Evolutionary conservation across 2,113 vertebrate genomes (phyloP).

Genomic region (Craseonycteris thonglongyai): DNA sequence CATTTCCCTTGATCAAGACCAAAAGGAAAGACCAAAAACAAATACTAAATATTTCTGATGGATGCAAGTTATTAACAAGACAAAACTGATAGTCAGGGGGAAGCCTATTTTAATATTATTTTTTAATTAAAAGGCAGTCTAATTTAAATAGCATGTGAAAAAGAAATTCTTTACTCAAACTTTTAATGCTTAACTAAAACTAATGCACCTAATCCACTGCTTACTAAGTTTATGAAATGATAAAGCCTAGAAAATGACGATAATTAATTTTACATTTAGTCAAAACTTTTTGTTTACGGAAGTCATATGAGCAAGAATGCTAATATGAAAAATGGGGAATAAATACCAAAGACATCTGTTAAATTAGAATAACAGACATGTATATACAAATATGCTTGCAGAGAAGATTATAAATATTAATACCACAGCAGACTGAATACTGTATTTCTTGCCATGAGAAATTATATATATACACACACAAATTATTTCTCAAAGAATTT

Average conservation of each 20-base stretch:
- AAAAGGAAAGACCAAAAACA: conserved; percentile 48
- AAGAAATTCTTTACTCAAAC: not conserved
- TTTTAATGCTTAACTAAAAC: conserved; percentile 40
- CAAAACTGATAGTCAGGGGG: not conserved
- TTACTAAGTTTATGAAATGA: conserved; percentile 20
- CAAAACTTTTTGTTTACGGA: not conserved
- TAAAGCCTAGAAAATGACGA: conserved; percentile 32
- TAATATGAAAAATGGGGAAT: not conserved
- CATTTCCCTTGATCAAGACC: conserved; percentile 16
- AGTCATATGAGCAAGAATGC: not conserved
- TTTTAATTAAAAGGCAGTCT: conserved; percentile 9
- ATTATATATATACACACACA: conserved; percentile 17
- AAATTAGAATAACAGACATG: not conserved
- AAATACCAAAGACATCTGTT: not conserved
- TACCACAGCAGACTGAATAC: not conserved
- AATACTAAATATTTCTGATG: conserved; percentile 38
- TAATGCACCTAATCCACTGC: not conserved
- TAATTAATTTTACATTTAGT: not conserved
- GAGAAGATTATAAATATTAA: not conserved
- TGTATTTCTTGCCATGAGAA: conserved; percentile 13
- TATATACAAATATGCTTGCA: not conserved
- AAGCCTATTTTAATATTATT: not conserved
- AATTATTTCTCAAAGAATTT: conserved; percentile 20
- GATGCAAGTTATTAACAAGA: conserved; percentile 46
- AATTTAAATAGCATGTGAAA: conserved; percentile 34